Percentiles rank a stretch among this genome's conserved stretches.
These are phyloP conservation scores for Drosophila fulvimacula DNA, from an alignment of 2,888 invertebrate genomes.

Conservation along the genomic window DNA sequence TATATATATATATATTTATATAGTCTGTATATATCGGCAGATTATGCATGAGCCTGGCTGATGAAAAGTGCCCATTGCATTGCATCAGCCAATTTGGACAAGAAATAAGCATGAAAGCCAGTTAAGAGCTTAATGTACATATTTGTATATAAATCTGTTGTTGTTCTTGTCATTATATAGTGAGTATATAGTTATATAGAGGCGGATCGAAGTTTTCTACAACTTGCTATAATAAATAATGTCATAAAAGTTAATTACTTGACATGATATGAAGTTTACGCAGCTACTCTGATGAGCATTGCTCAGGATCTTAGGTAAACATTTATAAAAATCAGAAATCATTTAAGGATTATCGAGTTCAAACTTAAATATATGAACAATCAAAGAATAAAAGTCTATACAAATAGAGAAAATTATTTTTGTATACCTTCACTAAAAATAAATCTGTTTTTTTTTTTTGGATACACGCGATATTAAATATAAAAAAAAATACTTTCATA, in stretches of 20 bases:
- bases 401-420: no score
- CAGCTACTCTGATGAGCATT: not conserved
- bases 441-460: no score
- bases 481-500: no score
- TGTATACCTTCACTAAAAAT: no score
- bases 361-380: no score
- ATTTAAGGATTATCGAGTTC: no score
- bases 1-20: conserved; percentile 13
- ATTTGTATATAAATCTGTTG: conserved; percentile 47
- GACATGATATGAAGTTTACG: not conserved
- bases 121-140: conserved; percentile 45
- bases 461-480: no score
- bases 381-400: no score
- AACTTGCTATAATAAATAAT: conserved; percentile 1
- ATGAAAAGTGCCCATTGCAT: conserved; percentile 79
- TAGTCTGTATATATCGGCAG: conserved; percentile 23
- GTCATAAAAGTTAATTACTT: not conserved
- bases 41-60: conserved; percentile 66
- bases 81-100: conserved; percentile 83
- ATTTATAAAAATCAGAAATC: not conserved
- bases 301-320: not conserved
- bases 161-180: conserved; percentile 28
- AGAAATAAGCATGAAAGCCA: conserved; percentile 61
- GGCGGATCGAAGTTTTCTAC: conserved; percentile 15
- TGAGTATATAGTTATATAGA: conserved; percentile 35